Conservation (phyloP, 2,797 vertebrate genomes). For the Onychomys torridus region DNA sequence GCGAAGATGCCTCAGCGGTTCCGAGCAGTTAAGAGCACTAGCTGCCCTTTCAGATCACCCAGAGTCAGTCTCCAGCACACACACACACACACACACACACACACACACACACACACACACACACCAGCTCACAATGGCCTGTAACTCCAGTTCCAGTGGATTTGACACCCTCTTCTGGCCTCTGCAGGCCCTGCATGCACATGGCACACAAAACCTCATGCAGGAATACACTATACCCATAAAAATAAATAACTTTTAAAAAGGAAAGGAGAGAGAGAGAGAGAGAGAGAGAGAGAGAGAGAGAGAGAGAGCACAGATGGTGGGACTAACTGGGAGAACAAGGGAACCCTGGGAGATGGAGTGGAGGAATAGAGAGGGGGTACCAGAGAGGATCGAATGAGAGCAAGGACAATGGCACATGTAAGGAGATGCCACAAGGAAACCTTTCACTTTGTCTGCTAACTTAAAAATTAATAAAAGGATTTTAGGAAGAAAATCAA, state of each 20-base stretch:
- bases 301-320: neutral
- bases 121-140: neutral
- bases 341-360: neutral
- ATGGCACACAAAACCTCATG: neutral
- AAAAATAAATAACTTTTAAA: neutral
- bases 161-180: neutral
- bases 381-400: neutral
- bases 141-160: neutral
- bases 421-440: neutral
- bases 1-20: neutral
- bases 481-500: neutral
- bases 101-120: rapidly evolving
- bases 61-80: neutral
- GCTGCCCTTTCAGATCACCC: neutral
- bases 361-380: too few relatives aligned
- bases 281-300: neutral
- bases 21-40: neutral
- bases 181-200: neutral
- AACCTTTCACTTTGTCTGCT: neutral
- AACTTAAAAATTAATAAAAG: neutral
- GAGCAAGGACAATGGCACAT: neutral
- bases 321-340: neutral
- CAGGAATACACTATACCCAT: neutral
- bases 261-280: neutral
- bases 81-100: rapidly evolving